phyloP scores from a whole-genome alignment of 1,140 invertebrate species.

The Lycorma delicatula region DNA sequence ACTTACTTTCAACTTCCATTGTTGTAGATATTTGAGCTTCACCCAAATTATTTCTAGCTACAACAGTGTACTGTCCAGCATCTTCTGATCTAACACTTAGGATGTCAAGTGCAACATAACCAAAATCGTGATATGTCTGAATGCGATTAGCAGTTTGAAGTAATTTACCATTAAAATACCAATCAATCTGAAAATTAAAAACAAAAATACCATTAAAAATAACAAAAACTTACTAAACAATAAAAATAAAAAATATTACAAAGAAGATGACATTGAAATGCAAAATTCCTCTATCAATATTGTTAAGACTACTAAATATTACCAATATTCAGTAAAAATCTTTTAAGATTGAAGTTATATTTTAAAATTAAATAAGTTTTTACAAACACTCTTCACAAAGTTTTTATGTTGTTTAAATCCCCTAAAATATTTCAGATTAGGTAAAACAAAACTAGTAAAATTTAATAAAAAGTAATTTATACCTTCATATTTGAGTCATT shows the following conservation, averaged over 20 bases:
- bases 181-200: constrained; percentile 54
- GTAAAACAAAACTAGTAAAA: neutral
- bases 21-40: constrained; percentile 70
- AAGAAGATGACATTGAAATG: neutral
- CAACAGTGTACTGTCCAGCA: constrained; percentile 77
- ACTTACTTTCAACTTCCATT: constrained; percentile 83
- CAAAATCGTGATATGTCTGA: constrained; percentile 90
- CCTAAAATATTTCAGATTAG: too few species aligned
- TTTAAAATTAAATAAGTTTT: too few species aligned
- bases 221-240: too few species aligned
- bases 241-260: neutral
- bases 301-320: too few species aligned
- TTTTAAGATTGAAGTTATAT: too few species aligned
- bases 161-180: constrained; percentile 83
- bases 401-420: too few species aligned
- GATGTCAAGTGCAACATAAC: constrained; percentile 90
- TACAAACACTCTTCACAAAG: too few species aligned
- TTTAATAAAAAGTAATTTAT: constrained; percentile 12
- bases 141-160: constrained; percentile 77
- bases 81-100: constrained; percentile 77
- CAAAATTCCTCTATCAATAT: too few species aligned
- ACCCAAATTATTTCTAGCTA: constrained; percentile 79
- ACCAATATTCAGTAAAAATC: too few species aligned
- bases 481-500: constrained; percentile 75
- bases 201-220: too few species aligned